Base-by-base conservation (phyloP, 2,797 vertebrate genomes). In the Molothrus ater region DNA sequence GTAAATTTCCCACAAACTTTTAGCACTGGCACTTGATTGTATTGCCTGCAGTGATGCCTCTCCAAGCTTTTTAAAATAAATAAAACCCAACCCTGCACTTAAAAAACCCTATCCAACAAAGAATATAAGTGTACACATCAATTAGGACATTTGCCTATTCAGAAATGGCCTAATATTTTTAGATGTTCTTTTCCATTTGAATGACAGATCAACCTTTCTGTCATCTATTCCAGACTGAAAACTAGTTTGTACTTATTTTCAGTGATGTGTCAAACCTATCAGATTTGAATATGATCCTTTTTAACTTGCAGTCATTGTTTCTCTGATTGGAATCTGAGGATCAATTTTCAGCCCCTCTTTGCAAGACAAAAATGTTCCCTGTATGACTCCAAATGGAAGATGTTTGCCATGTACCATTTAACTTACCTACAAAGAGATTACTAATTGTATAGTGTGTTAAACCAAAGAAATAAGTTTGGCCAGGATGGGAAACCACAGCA, bases 41-140 rank as follows among this genome's bases (percentile, higher is more conserved):
- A 82, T 45, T 86, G 34, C 24, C 32, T 80, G 3, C 21, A 80
- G 19, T 36, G 38, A 65, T 76, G 25, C 1, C 1, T 63, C 59
- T 80, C n/a, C 29, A 85, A 80, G 4, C 3, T 80, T 80, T 54
- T 75, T 19, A 78, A 78, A 12, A 71, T 11, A 51, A 74, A 70
- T 66, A 60, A 38, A 57, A 6, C 2, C 6, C 7, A 43, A 19
- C 1, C 2, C 3, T 7, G 16, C 3, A 8, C 6, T 25, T 24
- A 29, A 19, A 64, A 80, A 59, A 3, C 0, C 2, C 6, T 11
- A 57, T 82, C 20, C 8, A 40, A 45, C 2, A 59, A 88, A 71
- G n/a, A 5, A 4, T 45, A 24, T 22, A 76, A 36, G 43, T 78
- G 61, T 66, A 29, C 9, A n/a, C 3, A 29, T 64, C 47, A 64